Evolutionary conservation across 2,888 invertebrate genomes (phyloP), one percentile per base, ranked within the genome.

Genomic region (Clunio marinus): DNA sequence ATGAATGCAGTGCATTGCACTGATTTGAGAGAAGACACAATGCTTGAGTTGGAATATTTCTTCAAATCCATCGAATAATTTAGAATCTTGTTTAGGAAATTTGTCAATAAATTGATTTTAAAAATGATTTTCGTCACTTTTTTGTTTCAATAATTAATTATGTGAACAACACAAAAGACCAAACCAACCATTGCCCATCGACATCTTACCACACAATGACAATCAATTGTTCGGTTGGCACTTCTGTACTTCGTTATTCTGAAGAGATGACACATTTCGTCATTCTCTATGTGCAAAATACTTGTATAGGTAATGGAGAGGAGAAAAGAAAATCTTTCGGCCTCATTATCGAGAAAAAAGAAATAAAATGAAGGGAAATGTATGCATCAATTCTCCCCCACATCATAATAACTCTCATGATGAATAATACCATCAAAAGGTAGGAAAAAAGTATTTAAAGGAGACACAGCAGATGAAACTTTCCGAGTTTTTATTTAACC

Each of bases 1-100:
- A 84, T 87, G 75, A 96, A 96, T 80, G 95, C 91, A 2, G 82
- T 96, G 5, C 96, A 96, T 77, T 96, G 96, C 76, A 96, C 96
- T 22, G 96, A 96, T 81, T 81, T 96, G 69, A 84, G 88, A 0
- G 94, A 95, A 76, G 96, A 96, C 80, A 89, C 90, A 0, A 75
- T 85, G 25, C 78, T 93, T 68, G 96, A 96, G 83, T 81, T 89
- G 67, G 88, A 89, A 77, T 89, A 89, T 77, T 86, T 90, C 76
- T 91, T 90, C 76, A 89, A 88, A n/a, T 15, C 25, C 13, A 17
- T 57, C 27, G 27, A 57, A 5, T 57, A n/a, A 57, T 32, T n/a
- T n/a, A n/a, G n/a, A n/a, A n/a, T n/a, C n/a, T n/a, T n/a, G n/a
- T n/a, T n/a, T n/a, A n/a, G n/a, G n/a, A n/a, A n/a, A n/a, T n/a